Evolutionary conservation across 2,888 invertebrate genomes (phyloP), one percentile per base, ranked within the genome.

Genomic region (Syritta pipiens): DNA sequence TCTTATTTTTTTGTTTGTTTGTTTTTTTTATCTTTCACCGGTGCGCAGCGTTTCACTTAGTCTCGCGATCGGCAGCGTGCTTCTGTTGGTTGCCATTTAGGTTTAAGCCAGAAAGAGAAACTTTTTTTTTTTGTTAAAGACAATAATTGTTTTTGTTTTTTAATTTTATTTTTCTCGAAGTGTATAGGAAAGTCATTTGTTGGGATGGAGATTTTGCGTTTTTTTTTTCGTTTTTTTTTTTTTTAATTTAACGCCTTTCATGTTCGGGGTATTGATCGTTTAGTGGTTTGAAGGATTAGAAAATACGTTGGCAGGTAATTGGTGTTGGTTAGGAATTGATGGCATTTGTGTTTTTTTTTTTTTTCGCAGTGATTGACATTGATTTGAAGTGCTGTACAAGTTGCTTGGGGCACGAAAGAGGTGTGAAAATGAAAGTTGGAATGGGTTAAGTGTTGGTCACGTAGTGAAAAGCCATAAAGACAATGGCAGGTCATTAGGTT

Each of bases 21-120:
- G n/a, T n/a, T 57, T 37, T 46, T 71, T 60, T 14, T 65, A 49
- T 67, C 59, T 72, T 67, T 67, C 46, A 40, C 40, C 22, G 19
- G 46, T n/a, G n/a, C n/a, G n/a, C n/a, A 44, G 40, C 53, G 14
- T 65, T 67, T 77, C 71, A 69, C 63, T 48, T 10, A 60, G 46
- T 65, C 37, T 14, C 14, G 14, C 19, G 37, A 14, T 4, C 32
- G 10, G 12, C 19, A 48, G 49, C 51, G 42, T 26, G 10, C 22
- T 48, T 67, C 14, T 24, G 35, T 57, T 69, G 40, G 30, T 48
- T 59, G 28, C 9, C 37, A 14, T 9, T 42, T 30, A 22, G 40
- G 32, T 63, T 32, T 22, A 28, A 46, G 59, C 46, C 32, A 60
- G 72, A 77, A 67, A 77, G 65, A 77, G 77, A 77, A 77, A 77